Evolutionary conservation across 2,888 invertebrate species (phyloP), one percentile per base, ranked within the genome.

Genomic region (Liposcelis brunnea): DNA sequence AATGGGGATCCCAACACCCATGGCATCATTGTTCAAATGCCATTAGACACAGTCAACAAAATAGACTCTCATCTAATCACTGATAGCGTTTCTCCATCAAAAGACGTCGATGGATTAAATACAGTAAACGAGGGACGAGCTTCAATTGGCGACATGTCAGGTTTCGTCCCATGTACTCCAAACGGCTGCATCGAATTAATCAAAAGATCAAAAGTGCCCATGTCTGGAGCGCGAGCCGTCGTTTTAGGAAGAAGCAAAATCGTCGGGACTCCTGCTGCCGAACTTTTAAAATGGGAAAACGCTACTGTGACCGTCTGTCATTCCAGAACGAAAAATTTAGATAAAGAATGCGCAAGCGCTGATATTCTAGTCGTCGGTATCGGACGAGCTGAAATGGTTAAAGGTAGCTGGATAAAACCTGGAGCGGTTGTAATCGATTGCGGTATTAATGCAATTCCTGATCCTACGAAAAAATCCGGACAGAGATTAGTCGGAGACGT

Each of bases 401-500:
- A 84, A 60, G 90, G 83, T 0, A 82, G 82, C 50, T 97, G 97
- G 97, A 79, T 99, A 53, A 98, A 98, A 64, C 87, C 89, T 0
- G 95, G 97, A 3, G 94, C 97, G 12, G 81, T 98, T 10, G 95
- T 98, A 34, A 94, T 99, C 55, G 98, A 98, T 64, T 98, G 97
- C 64, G 98, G 98, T 37, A 98, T 98, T 54, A 95, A 91, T 66
- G 74, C 84, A 2, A 79, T 91, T 54, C 72, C 82, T 65, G 89
- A 90, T 67, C 53, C 77, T 0, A 70, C 77, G 0, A 86, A 81
- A 61, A 75, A 79, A 57, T 72, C 72, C 47, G 91, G 91, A 1
- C 79, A 80, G 55, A 75, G 84, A 15, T 61, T 95, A 44, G 87
- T 93, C n/a, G 97, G 97, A 44, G 97, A 98, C 72, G 95, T 97